Conservation (phyloP, 2,797 vertebrate genomes). For the Pitangus sulphuratus region DNA sequence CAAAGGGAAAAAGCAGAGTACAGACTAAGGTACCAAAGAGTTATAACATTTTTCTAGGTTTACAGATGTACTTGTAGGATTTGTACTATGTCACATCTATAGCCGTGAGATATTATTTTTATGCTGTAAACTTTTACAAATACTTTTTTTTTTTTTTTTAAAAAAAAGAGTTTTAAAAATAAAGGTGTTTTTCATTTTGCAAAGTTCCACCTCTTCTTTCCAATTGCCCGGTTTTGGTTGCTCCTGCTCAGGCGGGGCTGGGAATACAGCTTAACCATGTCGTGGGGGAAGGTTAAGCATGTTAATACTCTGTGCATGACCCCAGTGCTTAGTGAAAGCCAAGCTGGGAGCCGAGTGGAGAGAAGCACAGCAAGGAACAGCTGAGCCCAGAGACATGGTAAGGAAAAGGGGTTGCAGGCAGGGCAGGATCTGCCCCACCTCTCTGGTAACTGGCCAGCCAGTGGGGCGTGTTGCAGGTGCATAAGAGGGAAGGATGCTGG, state of each 20-base stretch:
- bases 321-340: neutral
- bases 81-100: constrained; percentile 75
- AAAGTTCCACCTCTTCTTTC: neutral
- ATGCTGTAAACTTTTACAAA: constrained; percentile 74
- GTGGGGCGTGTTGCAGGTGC: neutral
- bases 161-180: constrained; percentile 77
- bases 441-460: neutral
- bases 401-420: neutral
- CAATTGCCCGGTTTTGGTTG: neutral
- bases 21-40: constrained; percentile 79
- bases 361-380: neutral
- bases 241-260: neutral
- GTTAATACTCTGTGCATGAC: constrained; percentile 58
- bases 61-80: constrained; percentile 75
- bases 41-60: constrained; percentile 76
- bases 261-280: constrained; percentile 3
- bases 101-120: constrained; percentile 75
- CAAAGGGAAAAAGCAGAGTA: neutral
- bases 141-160: constrained; percentile 19
- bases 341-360: constrained; percentile 14
- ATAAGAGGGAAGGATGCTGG: neutral
- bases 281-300: constrained; percentile 3
- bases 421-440: neutral
- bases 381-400: neutral
- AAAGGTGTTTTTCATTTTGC: constrained; percentile 76